Base-by-base conservation (phyloP, 2,113 vertebrate genomes). In the Elephas maximus region DNA sequence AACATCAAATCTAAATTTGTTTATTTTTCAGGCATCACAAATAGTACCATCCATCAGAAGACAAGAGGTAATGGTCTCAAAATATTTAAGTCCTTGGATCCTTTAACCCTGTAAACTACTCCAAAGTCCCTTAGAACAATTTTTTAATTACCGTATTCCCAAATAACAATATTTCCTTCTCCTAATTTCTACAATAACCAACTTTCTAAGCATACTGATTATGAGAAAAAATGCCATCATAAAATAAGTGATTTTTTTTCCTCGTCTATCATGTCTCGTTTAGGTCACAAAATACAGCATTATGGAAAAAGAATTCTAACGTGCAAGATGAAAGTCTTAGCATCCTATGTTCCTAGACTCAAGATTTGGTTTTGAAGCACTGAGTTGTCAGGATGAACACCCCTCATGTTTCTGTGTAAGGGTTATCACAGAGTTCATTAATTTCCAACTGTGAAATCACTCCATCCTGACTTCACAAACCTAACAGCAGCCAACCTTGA, bases 371-470 rank as follows among this genome's bases (percentile, higher is more conserved):
- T 45, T 73, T 9, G 1, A 51, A 30, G 33, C 45, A 82, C 20
- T 24, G 0, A 28, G 15, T 2, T 17, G 26, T 28, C n/a, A 67
- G 41, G 41, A 83, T 26, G 12, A 63, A 28, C 4, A 73, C 23
- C 5, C 18, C 8, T 15, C 0, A 60, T n/a, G 71, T 17, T 10
- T 88, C 65, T 4, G 0, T 4, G 4, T 18, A 18, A 28, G 14
- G 28, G 23, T 5, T 12, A 7, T 5, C 67, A n/a, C 1, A 21
- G 60, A 28, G 3, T 26, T 14, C 73, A 24, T 3, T 21, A 0
- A 44, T 1, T 73, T 60, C 69, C 65, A n/a, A 41, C 0, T 33
- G 7, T 8, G 20, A 7, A 7, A 0, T 5, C 60, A 8, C 6
- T 8, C 17, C 41, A 10, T 8, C 67, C n/a, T 20, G 15, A 90